These are phyloP conservation scores for Anneissia japonica DNA, from an alignment of 35 echinoderm and acorn worm species.

Conservation along the genomic window DNA sequence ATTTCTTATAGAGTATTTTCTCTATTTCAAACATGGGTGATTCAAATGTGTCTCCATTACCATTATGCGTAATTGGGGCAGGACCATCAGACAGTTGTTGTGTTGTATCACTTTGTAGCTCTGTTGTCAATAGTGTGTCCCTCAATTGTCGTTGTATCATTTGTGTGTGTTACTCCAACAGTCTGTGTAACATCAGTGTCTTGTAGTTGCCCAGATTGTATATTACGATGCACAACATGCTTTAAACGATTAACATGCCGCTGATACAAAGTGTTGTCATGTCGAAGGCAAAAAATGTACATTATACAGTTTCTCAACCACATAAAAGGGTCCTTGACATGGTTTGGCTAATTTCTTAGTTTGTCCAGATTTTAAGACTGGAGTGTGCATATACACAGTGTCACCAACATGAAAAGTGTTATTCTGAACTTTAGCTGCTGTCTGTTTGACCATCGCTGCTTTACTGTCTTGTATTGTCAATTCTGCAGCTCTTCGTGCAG, in stretches of 20 bases:
- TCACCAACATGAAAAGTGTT: constrained; percentile 34
- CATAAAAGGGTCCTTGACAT: constrained; percentile 42
- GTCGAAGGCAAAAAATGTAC: constrained; percentile 14
- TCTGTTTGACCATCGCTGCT: not conserved
- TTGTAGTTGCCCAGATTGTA: too few relatives aligned
- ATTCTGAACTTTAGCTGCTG: not conserved
- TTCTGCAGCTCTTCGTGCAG: not conserved
- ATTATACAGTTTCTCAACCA: not conserved
- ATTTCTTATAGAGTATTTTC: too few relatives aligned
- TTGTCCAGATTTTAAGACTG: not conserved
- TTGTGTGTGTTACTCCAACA: too few relatives aligned
- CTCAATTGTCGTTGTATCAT: too few relatives aligned
- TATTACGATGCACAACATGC: not conserved
- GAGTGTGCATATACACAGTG: constrained; percentile 27
- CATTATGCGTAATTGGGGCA: too few relatives aligned
- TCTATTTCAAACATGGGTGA: too few relatives aligned
- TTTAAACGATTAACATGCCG: constrained; percentile 33
- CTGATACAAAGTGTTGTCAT: not conserved
- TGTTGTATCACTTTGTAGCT: too few relatives aligned
- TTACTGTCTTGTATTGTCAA: constrained; percentile 4
- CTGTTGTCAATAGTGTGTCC: too few relatives aligned
- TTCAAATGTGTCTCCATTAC: too few relatives aligned
- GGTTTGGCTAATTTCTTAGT: constrained; percentile 6
- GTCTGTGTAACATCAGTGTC: too few relatives aligned
- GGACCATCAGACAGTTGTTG: too few relatives aligned